A percentile compares a stretch with the other conserved stretches of the same genome.
Conservation (phyloP, 2,888 invertebrate genomes). For the Platycnemis pennipes region DNA sequence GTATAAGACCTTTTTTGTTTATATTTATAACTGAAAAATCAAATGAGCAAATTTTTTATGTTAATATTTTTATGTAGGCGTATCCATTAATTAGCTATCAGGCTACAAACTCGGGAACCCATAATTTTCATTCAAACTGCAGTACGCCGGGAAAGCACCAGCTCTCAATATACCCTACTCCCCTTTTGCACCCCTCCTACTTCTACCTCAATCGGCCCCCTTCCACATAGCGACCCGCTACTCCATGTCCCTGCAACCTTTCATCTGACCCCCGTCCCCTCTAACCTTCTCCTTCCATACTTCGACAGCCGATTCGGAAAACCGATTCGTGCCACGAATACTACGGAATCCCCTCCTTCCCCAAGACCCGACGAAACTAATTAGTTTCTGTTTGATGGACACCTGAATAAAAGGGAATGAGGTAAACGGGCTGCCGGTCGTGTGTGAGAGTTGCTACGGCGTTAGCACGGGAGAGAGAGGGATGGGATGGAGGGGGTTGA, state of each 20-base stretch:
- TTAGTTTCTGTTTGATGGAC: constrained; percentile 47
- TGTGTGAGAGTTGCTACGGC: not conserved
- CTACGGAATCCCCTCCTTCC: too few species aligned
- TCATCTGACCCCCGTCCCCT: constrained; percentile 14
- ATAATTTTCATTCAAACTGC: too few species aligned
- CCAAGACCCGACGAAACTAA: constrained; percentile 33
- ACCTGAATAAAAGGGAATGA: constrained; percentile 35
- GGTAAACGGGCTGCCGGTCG: not conserved
- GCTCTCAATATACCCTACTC: not conserved
- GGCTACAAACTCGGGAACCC: too few species aligned
- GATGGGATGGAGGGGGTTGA: not conserved
- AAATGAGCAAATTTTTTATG: too few species aligned
- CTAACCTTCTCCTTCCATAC: not conserved
- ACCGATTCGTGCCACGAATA: constrained; percentile 10
- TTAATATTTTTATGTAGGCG: too few species aligned
- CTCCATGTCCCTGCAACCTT: not conserved
- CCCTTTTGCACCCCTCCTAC: not conserved
- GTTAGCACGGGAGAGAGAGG: not conserved
- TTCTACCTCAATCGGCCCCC: not conserved
- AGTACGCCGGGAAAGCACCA: not conserved
- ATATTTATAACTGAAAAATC: too few species aligned
- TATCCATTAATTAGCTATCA: too few species aligned
- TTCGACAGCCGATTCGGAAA: not conserved
- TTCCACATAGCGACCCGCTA: not conserved
- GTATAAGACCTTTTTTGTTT: too few species aligned